A percentile compares a stretch with the other conserved stretches of the same genome.
Evolutionary conservation across 2,888 invertebrate genomes (phyloP).

Genomic region (Thera britannica): DNA sequence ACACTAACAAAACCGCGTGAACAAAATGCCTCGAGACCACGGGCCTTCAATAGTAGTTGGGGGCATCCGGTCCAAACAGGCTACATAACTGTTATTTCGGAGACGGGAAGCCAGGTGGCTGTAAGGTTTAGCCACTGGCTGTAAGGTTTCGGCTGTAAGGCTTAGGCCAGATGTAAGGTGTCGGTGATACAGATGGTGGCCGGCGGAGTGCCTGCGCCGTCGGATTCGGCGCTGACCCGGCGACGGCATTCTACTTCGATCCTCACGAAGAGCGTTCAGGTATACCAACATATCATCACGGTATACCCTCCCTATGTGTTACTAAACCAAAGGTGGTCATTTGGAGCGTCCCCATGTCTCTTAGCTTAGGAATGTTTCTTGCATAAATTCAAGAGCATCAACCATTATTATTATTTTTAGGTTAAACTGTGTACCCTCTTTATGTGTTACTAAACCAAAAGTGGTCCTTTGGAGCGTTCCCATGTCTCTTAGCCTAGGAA

Average conservation of each 20-base stretch:
- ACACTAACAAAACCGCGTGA: conserved; percentile 38
- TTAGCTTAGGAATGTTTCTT: neutral
- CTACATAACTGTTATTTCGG: conserved; percentile 46
- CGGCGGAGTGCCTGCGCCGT: conserved; percentile 52
- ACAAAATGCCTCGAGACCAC: conserved; percentile 61
- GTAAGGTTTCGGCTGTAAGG: conserved; percentile 11
- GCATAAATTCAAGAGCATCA: neutral
- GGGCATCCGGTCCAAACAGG: conserved; percentile 57
- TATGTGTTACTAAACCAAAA: too few species aligned
- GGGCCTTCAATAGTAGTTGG: conserved; percentile 64
- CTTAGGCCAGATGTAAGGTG: conserved; percentile 49
- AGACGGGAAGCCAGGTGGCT: neutral
- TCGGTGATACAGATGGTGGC: conserved; percentile 73
- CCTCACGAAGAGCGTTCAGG: conserved; percentile 87
- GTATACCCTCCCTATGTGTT: conserved; percentile 14
- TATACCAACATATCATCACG: conserved; percentile 57
- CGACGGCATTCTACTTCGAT: conserved; percentile 91
- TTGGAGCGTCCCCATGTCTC: neutral
- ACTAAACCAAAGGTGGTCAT: conserved; percentile 19
- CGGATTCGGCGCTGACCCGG: conserved; percentile 87
- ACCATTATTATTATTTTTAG: too few species aligned
- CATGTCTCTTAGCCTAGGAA: too few species aligned
- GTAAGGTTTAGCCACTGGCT: conserved; percentile 8
- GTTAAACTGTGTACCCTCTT: too few species aligned
- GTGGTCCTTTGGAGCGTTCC: too few species aligned